A percentile compares a stretch with the other conserved stretches of the same genome.
phyloP scores from a whole-genome alignment of 2,113 vertebrate genomes.

The Hippotragus niger region DNA sequence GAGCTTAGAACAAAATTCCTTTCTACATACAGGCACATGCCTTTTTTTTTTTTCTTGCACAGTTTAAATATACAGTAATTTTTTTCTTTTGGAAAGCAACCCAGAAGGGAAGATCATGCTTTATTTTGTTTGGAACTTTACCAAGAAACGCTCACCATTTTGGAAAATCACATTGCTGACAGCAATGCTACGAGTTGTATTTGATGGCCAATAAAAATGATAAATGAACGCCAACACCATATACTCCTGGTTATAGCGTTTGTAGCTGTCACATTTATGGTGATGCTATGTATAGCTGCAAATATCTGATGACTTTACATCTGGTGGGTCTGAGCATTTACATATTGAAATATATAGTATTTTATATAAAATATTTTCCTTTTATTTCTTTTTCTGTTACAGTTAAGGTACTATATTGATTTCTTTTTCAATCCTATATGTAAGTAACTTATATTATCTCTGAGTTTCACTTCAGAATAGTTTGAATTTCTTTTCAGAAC shows the following conservation, averaged over 20 bases:
- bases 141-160: constrained; percentile 44
- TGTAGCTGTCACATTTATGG: constrained; percentile 20
- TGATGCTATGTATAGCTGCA: not conserved
- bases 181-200: not conserved
- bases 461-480: constrained; percentile 35
- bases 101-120: constrained; percentile 27
- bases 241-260: not conserved
- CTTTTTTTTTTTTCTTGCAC: not conserved
- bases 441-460: not conserved
- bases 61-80: constrained; percentile 23
- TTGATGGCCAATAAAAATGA: constrained; percentile 41
- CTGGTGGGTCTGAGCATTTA: not conserved
- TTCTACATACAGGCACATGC: not conserved
- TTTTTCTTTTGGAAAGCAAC: constrained; percentile 10
- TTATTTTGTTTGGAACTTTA: constrained; percentile 55
- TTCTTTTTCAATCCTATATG: not conserved
- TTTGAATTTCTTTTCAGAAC: constrained; percentile 33
- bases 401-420: not conserved
- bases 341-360: not conserved
- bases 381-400: not conserved
- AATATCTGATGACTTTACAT: not conserved
- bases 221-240: not conserved
- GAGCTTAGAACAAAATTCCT: not conserved
- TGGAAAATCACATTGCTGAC: constrained; percentile 29
- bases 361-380: constrained; percentile 28